phyloP scores from a whole-genome alignment of 2,797 vertebrate species.

The Myotis myotis region DNA sequence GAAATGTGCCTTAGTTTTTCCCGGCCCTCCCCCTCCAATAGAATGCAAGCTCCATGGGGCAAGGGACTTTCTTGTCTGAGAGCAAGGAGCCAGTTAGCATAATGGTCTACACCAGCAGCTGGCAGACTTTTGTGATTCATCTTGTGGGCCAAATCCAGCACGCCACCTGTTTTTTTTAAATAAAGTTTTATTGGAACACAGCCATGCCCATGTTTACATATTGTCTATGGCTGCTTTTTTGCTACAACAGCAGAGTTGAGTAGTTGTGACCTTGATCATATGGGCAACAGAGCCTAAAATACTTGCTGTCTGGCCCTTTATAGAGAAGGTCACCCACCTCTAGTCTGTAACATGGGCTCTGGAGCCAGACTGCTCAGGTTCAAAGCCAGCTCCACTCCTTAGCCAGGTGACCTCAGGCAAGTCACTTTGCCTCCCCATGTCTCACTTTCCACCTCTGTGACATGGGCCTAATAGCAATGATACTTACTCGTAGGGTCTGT shows the following conservation, averaged over 20 bases:
- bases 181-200: constrained; percentile 23
- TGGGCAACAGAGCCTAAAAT: neutral
- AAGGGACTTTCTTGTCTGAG: neutral
- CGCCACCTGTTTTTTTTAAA: neutral
- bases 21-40: neutral
- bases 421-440: neutral
- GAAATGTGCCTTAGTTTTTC: neutral
- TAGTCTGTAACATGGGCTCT: neutral
- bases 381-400: neutral
- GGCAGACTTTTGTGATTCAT: too few relatives aligned
- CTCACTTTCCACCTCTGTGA: neutral
- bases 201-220: neutral
- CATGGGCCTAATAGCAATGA: too few relatives aligned
- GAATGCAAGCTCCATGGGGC: neutral
- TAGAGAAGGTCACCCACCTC: neutral
- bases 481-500: neutral
- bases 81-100: neutral
- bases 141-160: neutral
- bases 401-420: neutral
- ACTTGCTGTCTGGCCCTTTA: neutral
- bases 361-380: neutral
- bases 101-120: neutral
- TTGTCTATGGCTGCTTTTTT: neutral
- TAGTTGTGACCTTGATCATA: neutral
- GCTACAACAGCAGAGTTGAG: neutral